A percentile compares a stretch with the other conserved stretches of the same genome.
phyloP scores from a whole-genome alignment of 2,797 vertebrate genomes.

The Poeciliopsis gracilis region DNA sequence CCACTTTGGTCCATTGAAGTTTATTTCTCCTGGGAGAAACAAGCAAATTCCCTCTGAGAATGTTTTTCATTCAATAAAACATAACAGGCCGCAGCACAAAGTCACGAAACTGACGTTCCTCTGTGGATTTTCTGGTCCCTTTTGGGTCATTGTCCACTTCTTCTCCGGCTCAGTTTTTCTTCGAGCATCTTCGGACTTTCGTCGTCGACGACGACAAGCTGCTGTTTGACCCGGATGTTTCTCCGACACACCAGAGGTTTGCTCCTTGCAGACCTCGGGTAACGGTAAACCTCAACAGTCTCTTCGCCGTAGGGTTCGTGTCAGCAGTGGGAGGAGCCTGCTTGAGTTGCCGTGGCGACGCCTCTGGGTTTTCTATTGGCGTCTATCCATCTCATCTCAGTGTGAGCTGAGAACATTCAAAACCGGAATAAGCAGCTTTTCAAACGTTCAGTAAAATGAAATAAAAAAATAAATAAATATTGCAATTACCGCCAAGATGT shows the following conservation, averaged over 20 bases:
- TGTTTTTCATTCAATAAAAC: too few relatives aligned
- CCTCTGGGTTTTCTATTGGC: neutral
- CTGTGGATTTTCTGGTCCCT: neutral
- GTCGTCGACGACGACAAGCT: neutral
- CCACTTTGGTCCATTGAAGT: too few relatives aligned
- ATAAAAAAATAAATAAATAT: too few relatives aligned
- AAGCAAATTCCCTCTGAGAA: too few relatives aligned
- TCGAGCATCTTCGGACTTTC: neutral
- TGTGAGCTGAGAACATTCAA: too few relatives aligned
- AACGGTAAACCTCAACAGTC: neutral
- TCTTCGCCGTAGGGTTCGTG: neutral
- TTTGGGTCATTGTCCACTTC: neutral
- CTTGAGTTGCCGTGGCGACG: neutral
- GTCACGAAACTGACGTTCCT: too few relatives aligned
- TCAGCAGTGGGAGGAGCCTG: neutral
- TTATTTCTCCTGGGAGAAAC: too few relatives aligned
- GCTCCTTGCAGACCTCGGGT: neutral
- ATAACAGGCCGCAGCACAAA: too few relatives aligned
- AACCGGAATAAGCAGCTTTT: too few relatives aligned
- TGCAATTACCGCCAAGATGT: too few relatives aligned
- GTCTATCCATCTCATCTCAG: neutral
- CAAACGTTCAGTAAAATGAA: too few relatives aligned
- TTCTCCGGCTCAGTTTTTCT: neutral
- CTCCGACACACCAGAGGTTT: neutral
- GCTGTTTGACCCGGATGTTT: neutral